Evolutionary conservation across 2,888 invertebrate species (phyloP).

Genomic region (Dryadula phaetusa): DNA sequence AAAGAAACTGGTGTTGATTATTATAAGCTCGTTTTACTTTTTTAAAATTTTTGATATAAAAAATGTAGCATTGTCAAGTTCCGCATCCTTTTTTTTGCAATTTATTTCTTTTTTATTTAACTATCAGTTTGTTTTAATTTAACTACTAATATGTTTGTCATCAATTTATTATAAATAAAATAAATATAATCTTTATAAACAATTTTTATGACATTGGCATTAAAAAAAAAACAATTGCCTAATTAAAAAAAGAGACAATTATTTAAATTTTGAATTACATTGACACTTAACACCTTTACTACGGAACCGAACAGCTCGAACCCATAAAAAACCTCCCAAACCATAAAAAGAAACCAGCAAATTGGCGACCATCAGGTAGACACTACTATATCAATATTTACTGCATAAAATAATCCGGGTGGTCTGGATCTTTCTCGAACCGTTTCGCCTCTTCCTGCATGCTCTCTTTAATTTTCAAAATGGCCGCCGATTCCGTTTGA

Average conservation of each 20-base stretch:
- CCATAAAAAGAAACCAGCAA: conserved; percentile 38
- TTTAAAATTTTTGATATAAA: not conserved
- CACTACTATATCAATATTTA: conserved; percentile 78
- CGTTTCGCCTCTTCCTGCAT: conserved; percentile 99
- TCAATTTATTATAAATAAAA: too few species aligned
- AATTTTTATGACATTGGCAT: too few species aligned
- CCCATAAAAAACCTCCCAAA: conserved; percentile 38
- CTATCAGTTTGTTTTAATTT: too few species aligned
- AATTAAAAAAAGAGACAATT: too few species aligned
- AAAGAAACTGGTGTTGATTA: not conserved
- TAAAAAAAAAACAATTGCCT: too few species aligned
- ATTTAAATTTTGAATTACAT: too few species aligned
- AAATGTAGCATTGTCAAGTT: not conserved
- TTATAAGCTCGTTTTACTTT: conserved; percentile 10
- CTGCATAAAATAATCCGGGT: conserved; percentile 99
- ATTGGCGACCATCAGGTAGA: conserved; percentile 14
- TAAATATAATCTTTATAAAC: too few species aligned
- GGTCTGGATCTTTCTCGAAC: conserved; percentile 98
- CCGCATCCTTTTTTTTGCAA: not conserved
- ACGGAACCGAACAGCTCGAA: not conserved
- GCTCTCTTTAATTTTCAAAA: conserved; percentile 99
- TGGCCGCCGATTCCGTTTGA: conserved; percentile 99
- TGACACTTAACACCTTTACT: not conserved
- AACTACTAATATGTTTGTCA: too few species aligned
- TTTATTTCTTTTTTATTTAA: too few species aligned